phyloP scores from a whole-genome alignment of 2,888 invertebrate genomes.

The Anticlea derivata region DNA sequence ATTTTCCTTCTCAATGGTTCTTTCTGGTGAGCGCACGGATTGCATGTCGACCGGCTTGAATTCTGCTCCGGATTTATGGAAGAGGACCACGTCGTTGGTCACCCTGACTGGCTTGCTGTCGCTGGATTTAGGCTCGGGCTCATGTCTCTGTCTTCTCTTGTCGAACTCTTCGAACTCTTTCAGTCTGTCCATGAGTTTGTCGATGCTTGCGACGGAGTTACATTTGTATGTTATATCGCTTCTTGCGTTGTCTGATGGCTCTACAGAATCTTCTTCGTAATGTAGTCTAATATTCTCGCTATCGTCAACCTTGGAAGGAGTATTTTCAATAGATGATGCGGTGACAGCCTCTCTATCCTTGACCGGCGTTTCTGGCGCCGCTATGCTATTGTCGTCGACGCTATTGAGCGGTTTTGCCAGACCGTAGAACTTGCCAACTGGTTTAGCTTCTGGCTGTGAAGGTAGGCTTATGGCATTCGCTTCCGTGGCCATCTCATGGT shows the following conservation, averaged over 20 bases:
- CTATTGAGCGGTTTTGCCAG: slow-evolving; percentile 65
- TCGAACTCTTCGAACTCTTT: slow-evolving; percentile 80
- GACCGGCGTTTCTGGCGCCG: slow-evolving; percentile 62
- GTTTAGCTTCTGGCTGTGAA: slow-evolving; percentile 62
- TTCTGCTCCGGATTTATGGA: slow-evolving; percentile 75
- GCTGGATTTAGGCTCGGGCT: slow-evolving; percentile 65
- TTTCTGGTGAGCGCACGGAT: slow-evolving; percentile 72
- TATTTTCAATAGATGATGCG: slow-evolving; percentile 58
- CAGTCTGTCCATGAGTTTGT: slow-evolving; percentile 77
- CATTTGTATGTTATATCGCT: slow-evolving; percentile 68
- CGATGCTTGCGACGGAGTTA: slow-evolving; percentile 72
- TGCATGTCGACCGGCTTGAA: slow-evolving; percentile 75
- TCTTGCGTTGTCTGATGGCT: slow-evolving; percentile 62
- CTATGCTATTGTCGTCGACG: slow-evolving; percentile 58
- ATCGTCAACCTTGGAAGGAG: slow-evolving; percentile 72
- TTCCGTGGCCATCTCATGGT: slow-evolving; percentile 54
- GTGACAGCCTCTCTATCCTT: slow-evolving; percentile 62
- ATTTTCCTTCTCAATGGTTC: slow-evolving; percentile 73
- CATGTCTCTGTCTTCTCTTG: slow-evolving; percentile 73
- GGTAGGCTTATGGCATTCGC: slow-evolving; percentile 27
- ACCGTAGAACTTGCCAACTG: slow-evolving; percentile 68
- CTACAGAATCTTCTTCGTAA: slow-evolving; percentile 72
- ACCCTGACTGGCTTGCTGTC: slow-evolving; percentile 75
- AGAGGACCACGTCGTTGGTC: slow-evolving; percentile 75
- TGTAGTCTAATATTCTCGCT: slow-evolving; percentile 75